Base-by-base conservation (phyloP, 1,140 invertebrate species). In the Halotydeus destructor region DNA sequence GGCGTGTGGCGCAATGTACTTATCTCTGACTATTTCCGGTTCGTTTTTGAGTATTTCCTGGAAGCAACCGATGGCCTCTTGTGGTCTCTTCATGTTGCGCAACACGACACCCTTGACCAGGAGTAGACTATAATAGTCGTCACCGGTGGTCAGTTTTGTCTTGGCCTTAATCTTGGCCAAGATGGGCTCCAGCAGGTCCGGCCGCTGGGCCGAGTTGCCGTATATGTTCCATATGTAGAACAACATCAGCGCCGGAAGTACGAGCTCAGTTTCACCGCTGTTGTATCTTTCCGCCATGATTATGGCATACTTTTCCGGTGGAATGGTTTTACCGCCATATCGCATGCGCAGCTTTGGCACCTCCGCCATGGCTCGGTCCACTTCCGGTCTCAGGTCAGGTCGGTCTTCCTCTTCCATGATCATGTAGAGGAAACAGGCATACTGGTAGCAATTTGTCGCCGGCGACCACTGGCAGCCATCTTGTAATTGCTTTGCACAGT, bases 211-310 rank as follows among this genome's bases (percentile, higher is more conserved):
- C 30, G 91, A 60, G 24, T 88, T 71, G 50, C 74, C 74, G 57
- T 91, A 88, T 48, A 82, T 69, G 65, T 94, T 94, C 84, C 85
- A 94, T 1, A 93, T 65, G 54, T 82, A 93, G 50, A 93, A 69
- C 38, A 93, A 64, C 60, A 94, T 88, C 65, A 19, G 24, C 5
- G 31, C 21, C 5, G 25, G 25, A 30, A 31, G 12, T 14, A 16
- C 60, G 27, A 94, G 62, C 27, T 60, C 61, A 21, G 75, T 69
- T 30, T 74, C 72, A 60, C 86, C 78, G 25, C 68, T 63, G 47
- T 72, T 69, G 60, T 75, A 89, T 36, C 81, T 65, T 41, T 74
- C 70, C 16, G 78, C 69, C 54, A 85, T 86, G 54, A 74, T 77
- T 8, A 83, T 69, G 26, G 78, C 75, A 65, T 91, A 96, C 54